These are phyloP conservation scores for Mythimna ferrago DNA, from an alignment of 2,888 invertebrate genomes.

Conservation along the genomic window DNA sequence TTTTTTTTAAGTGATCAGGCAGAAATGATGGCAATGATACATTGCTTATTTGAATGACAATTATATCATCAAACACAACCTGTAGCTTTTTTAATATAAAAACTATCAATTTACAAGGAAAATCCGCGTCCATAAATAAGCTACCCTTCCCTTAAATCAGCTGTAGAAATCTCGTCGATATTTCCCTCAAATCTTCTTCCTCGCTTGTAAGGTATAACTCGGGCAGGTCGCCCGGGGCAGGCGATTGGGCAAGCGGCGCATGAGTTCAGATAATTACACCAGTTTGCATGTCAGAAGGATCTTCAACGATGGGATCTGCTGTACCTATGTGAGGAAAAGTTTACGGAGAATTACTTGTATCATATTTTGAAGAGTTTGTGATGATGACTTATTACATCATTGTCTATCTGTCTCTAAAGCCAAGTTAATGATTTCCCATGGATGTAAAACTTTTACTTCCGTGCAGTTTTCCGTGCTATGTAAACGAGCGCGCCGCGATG, in stretches of 20 bases:
- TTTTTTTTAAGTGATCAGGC: too few species aligned
- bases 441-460: slow-evolving; percentile 19
- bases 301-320: slow-evolving; percentile 45
- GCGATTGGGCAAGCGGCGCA: slow-evolving; percentile 53
- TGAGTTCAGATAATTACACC: slow-evolving; percentile 58
- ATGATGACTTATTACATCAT: not conserved
- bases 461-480: not conserved
- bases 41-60: not conserved
- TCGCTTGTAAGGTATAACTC: slow-evolving; percentile 48
- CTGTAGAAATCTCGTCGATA: slow-evolving; percentile 32
- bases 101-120: not conserved
- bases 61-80: not conserved
- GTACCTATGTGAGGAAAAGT: slow-evolving; percentile 32
- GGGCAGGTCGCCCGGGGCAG: slow-evolving; percentile 50
- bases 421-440: slow-evolving; percentile 20
- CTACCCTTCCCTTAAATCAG: slow-evolving; percentile 11
- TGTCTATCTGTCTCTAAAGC: not conserved
- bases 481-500: slow-evolving; percentile 1
- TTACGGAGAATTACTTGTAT: slow-evolving; percentile 14
- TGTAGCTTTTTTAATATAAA: not conserved
- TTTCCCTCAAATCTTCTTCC: slow-evolving; percentile 47
- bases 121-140: slow-evolving; percentile 7
- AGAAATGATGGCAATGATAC: too few species aligned
- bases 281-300: slow-evolving; percentile 61
- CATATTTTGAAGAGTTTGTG: slow-evolving; percentile 9